Conservation (phyloP, 2,797 vertebrate genomes). For the Diglossa cyanea region DNA sequence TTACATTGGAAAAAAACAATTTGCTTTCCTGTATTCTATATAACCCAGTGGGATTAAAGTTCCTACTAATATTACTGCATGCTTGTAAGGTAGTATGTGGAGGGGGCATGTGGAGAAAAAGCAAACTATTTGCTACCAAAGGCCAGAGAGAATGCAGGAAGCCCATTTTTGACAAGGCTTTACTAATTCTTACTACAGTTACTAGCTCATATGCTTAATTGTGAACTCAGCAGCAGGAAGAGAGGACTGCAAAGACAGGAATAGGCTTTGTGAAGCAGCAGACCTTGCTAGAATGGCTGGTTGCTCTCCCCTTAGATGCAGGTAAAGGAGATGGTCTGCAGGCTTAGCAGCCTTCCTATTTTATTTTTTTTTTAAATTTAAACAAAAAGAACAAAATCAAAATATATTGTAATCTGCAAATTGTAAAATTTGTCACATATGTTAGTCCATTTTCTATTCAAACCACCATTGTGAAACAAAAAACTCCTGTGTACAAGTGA, state of each 20-base stretch:
- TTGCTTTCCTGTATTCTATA: not conserved
- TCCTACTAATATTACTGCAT: not conserved
- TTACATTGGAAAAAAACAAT: not conserved
- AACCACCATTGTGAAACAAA: not conserved
- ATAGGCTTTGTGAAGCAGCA: not conserved
- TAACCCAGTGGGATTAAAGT: not conserved
- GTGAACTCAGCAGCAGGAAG: not conserved
- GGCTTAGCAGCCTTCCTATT: not conserved
- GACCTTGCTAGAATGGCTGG: not conserved
- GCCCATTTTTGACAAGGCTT: not conserved
- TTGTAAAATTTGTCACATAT: not conserved
- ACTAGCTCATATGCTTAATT: not conserved
- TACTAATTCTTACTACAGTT: not conserved
- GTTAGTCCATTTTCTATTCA: not conserved
- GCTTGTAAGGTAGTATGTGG: not conserved
- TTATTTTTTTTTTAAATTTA: not conserved
- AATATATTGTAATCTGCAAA: not conserved
- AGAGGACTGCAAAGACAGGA: not conserved
- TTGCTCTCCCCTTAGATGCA: not conserved
- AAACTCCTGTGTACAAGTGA: not conserved
- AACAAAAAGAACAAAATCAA: not conserved
- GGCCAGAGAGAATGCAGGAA: not conserved
- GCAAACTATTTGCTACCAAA: not conserved
- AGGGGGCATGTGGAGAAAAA: not conserved
- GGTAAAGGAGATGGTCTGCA: not conserved